A percentile compares a stretch with the other conserved stretches of the same genome.
Conservation (phyloP, 2,113 vertebrate genomes). For the Cettia cetti region DNA sequence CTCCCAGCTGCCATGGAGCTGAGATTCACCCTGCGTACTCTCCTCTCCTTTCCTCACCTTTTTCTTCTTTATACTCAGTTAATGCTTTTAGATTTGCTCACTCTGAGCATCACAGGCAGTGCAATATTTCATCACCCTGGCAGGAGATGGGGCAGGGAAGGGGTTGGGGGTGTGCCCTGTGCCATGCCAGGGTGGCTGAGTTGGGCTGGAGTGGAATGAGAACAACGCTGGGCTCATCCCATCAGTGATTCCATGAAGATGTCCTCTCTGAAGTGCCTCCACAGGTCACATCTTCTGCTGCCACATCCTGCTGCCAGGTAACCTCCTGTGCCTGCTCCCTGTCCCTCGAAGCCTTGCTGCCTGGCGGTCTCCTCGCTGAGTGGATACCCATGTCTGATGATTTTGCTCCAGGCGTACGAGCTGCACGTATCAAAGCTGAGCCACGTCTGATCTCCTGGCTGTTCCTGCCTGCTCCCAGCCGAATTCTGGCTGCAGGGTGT, state of each 20-base stretch:
- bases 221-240: background rate
- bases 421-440: background rate
- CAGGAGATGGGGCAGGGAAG: background rate
- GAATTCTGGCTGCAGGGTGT: fast-evolving
- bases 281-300: background rate
- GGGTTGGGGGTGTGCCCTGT: background rate
- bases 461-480: background rate
- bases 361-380: fast-evolving
- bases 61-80: background rate
- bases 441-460: background rate
- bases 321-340: background rate
- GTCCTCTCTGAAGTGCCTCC: background rate
- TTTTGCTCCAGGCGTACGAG: background rate
- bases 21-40: background rate
- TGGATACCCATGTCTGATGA: fast-evolving
- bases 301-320: background rate
- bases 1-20: background rate
- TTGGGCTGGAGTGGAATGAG: background rate
- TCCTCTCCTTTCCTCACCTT: background rate
- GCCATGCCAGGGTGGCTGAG: fast-evolving
- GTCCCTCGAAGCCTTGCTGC: background rate
- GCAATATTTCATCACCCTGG: fast-evolving
- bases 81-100: background rate
- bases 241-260: fast-evolving
- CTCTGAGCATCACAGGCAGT: background rate